phyloP scores from a whole-genome alignment of 2,797 vertebrate species.

The Halcyon chelicuti region DNA sequence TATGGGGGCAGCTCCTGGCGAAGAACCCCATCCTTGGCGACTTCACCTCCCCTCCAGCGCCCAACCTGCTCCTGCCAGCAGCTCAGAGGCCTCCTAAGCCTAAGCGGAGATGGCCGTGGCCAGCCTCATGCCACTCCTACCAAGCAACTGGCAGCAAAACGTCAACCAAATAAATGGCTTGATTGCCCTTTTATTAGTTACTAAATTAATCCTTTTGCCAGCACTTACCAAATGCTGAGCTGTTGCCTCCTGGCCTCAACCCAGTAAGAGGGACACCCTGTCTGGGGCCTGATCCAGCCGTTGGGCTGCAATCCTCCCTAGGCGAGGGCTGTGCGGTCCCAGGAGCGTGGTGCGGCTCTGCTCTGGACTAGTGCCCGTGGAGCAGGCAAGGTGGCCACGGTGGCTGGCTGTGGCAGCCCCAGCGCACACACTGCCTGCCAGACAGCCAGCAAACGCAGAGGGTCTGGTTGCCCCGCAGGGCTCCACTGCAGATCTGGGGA shows the following conservation, averaged over 20 bases:
- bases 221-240: conserved; percentile 35
- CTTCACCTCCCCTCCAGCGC: neutral
- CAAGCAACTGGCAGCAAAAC: conserved; percentile 3
- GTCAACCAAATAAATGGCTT: conserved; percentile 23
- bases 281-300: accelerated
- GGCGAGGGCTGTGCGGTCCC: accelerated
- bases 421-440: neutral
- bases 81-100: neutral
- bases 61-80: neutral
- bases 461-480: neutral
- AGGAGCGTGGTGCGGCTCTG: accelerated
- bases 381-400: neutral
- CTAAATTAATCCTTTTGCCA: conserved; percentile 55
- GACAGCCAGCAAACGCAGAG: neutral
- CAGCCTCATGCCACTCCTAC: neutral
- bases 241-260: conserved; percentile 12
- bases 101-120: neutral
- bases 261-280: neutral
- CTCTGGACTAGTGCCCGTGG: neutral
- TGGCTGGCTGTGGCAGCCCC: neutral
- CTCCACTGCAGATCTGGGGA: neutral
- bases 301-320: neutral
- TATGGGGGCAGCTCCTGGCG: neutral
- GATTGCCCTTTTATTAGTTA: conserved; percentile 53
- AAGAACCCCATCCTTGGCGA: accelerated